A percentile compares a stretch with the other conserved stretches of the same genome.
phyloP scores from a whole-genome alignment of 1,140 invertebrate species.

The Trissolcus basalis region DNA sequence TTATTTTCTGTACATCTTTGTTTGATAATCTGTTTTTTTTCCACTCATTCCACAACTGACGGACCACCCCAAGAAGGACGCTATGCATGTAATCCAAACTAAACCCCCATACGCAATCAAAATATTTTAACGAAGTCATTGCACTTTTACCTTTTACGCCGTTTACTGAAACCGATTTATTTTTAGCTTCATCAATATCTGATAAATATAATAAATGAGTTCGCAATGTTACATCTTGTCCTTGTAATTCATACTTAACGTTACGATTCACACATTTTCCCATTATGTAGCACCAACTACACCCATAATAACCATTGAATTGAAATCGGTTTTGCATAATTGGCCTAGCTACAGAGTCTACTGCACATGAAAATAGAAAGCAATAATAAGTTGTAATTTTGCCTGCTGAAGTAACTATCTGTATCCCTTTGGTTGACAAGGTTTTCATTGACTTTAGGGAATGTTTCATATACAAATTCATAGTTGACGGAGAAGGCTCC shows the following conservation, averaged over 20 bases:
- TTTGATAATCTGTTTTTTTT: conserved; percentile 1
- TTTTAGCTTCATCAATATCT: conserved; percentile 13
- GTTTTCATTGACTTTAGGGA: too few species aligned
- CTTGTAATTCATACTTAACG: conserved; percentile 14
- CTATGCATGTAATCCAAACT: conserved; percentile 18
- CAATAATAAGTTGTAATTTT: conserved; percentile 10
- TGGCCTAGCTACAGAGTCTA: conserved; percentile 11
- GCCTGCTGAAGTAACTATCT: neutral
- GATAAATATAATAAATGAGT: conserved; percentile 17
- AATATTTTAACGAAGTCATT: conserved; percentile 3
- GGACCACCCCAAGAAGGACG: conserved; percentile 4
- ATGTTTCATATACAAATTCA: too few species aligned
- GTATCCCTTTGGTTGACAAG: too few species aligned
- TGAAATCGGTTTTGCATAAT: conserved; percentile 21
- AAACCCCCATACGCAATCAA: conserved; percentile 14
- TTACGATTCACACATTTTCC: conserved; percentile 14
- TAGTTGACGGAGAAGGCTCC: too few species aligned
- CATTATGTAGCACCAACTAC: conserved; percentile 20
- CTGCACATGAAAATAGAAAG: conserved; percentile 7
- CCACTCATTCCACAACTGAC: conserved; percentile 13
- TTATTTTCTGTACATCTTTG: conserved; percentile 2
- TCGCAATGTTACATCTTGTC: conserved; percentile 9
- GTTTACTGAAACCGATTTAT: neutral
- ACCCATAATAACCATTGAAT: conserved; percentile 21
- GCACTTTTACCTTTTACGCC: conserved; percentile 9